Percentiles rank a stretch among this genome's conserved stretches.
phyloP scores from a whole-genome alignment of 1,140 invertebrate genomes.

The Babylonia areolata region DNA sequence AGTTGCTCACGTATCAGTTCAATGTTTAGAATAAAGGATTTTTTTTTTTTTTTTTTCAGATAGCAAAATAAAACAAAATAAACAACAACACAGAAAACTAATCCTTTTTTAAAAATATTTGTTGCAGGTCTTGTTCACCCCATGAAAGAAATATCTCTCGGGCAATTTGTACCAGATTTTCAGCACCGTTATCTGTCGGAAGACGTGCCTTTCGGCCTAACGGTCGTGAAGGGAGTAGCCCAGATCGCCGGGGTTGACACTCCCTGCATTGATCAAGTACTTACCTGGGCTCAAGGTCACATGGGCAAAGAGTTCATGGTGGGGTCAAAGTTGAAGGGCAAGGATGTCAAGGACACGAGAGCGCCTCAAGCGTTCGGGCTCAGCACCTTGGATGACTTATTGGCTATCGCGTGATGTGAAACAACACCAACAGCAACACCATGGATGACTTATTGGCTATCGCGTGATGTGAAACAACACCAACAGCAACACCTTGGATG shows the following conservation, averaged over 20 bases:
- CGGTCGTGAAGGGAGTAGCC: constrained; percentile 63
- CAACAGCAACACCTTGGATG: constrained; percentile 58
- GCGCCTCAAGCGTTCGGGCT: constrained; percentile 66
- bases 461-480: too few species aligned
- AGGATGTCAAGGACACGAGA: constrained; percentile 58
- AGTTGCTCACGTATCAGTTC: too few species aligned
- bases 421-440: too few species aligned
- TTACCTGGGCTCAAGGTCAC: constrained; percentile 67
- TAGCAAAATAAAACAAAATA: too few species aligned
- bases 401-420: too few species aligned
- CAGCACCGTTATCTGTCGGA: constrained; percentile 55
- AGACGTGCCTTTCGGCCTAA: constrained; percentile 63
- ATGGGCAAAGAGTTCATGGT: constrained; percentile 66
- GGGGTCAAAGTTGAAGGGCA: constrained; percentile 62
- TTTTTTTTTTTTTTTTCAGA: too few species aligned
- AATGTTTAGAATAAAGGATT: too few species aligned
- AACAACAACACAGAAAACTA: too few species aligned
- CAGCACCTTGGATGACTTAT: constrained; percentile 53
- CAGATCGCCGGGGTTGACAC: constrained; percentile 51
- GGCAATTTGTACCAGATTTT: constrained; percentile 59
- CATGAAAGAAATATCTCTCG: constrained; percentile 53
- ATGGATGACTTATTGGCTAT: too few species aligned
- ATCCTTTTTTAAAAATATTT: background rate
- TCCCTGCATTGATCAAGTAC: constrained; percentile 56
- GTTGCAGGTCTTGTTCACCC: constrained; percentile 48